These are phyloP conservation scores for Ahaetulla prasina DNA, from an alignment of 2,113 vertebrate genomes.

Conservation along the genomic window DNA sequence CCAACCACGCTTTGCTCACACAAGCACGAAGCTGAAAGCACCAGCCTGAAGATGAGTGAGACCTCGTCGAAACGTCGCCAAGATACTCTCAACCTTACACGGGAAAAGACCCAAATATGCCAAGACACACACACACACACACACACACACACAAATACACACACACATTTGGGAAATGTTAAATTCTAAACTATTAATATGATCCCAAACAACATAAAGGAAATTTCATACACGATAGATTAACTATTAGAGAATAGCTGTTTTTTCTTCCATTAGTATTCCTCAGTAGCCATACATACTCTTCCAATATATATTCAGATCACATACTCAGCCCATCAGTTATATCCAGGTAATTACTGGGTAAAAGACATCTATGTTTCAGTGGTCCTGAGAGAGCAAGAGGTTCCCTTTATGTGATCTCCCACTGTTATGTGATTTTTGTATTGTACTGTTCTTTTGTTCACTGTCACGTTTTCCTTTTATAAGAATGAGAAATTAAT, in stretches of 20 bases:
- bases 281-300: constrained; percentile 4
- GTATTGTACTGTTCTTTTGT: constrained; percentile 33
- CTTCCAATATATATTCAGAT: constrained; percentile 21
- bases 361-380: constrained; percentile 28
- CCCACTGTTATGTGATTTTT: constrained; percentile 19
- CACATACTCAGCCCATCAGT: constrained; percentile 29
- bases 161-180: background rate
- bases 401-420: constrained; percentile 36
- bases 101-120: no score
- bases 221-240: background rate
- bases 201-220: background rate
- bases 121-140: no score
- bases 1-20: no score
- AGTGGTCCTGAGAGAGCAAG: constrained; percentile 30
- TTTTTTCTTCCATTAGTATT: background rate
- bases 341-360: constrained; percentile 39
- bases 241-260: background rate
- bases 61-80: no score
- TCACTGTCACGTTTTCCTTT: constrained; percentile 22
- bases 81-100: no score
- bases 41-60: no score
- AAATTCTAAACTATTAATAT: background rate
- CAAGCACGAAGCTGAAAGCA: no score
- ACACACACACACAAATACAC: no score
- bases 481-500: constrained; percentile 33